Conservation (phyloP, 2,888 invertebrate genomes). For the Hypselothyrea guttata region DNA sequence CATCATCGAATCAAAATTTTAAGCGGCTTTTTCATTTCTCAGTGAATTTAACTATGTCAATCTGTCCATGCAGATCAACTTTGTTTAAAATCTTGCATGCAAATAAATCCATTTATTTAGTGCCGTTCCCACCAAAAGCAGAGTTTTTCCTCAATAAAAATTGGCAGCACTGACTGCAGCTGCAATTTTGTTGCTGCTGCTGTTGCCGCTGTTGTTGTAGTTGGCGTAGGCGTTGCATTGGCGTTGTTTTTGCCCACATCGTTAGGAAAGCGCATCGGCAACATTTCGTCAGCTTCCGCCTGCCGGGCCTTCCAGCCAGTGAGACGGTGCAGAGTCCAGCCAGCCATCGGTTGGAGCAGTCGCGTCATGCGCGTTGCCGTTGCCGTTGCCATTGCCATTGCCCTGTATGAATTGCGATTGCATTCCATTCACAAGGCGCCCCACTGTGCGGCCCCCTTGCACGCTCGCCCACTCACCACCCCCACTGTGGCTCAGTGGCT, state of each 20-base stretch:
- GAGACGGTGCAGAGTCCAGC: slow-evolving; percentile 28
- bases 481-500: slow-evolving; percentile 4
- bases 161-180: too few species aligned
- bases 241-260: slow-evolving; percentile 75
- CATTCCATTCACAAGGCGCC: slow-evolving; percentile 32
- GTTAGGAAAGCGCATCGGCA: slow-evolving; percentile 78
- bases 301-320: slow-evolving; percentile 11
- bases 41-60: too few species aligned
- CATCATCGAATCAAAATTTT: too few species aligned
- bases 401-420: slow-evolving; percentile 21
- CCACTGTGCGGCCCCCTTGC: slow-evolving; percentile 2
- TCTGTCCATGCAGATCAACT: too few species aligned
- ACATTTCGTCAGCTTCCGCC: slow-evolving; percentile 80
- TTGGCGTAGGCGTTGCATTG: slow-evolving; percentile 69
- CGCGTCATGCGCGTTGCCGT: slow-evolving; percentile 71
- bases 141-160: too few species aligned
- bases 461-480: slow-evolving; percentile 2
- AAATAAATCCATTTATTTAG: too few species aligned
- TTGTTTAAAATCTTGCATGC: too few species aligned
- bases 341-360: slow-evolving; percentile 51
- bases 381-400: slow-evolving; percentile 48
- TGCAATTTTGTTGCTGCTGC: slow-evolving; percentile 20
- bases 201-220: slow-evolving; percentile 13
- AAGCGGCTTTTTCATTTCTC: too few species aligned
- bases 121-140: too few species aligned